Conservation (phyloP, 2,888 invertebrate genomes). For the Anaspis maculata region DNA sequence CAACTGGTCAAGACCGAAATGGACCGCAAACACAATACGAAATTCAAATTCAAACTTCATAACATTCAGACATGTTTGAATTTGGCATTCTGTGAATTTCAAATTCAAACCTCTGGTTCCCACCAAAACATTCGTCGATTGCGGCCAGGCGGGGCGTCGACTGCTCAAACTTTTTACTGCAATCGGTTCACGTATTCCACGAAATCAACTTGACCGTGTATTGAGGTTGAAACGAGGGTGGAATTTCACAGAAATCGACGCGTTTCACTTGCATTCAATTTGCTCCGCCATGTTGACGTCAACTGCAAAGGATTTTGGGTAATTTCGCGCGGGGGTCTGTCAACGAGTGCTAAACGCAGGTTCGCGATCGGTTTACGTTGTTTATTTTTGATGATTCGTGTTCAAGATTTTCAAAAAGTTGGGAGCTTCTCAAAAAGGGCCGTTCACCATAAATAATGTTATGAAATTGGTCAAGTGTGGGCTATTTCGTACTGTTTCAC, state of each 20-base stretch:
- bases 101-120: conserved; percentile 36
- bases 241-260: no score
- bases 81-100: conserved; percentile 39
- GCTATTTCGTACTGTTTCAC: no score
- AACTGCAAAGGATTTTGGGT: conserved; percentile 10
- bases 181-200: no score
- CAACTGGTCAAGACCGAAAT: no score
- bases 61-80: conserved; percentile 27
- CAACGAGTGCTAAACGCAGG: conserved; percentile 3
- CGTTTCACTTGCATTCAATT: conserved; percentile 61
- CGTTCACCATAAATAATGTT: no score
- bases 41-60: conserved; percentile 12
- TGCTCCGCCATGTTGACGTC: conserved; percentile 72
- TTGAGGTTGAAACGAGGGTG: no score
- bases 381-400: background rate
- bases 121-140: conserved; percentile 19
- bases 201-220: no score
- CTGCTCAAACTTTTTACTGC: no score
- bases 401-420: no score
- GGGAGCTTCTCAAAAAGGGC: no score
- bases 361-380: conserved; percentile 3
- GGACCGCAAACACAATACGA: background rate
- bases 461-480: no score
- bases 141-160: no score
- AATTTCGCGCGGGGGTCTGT: conserved; percentile 12